Evolutionary conservation across 2,888 invertebrate species (phyloP).

Genomic region (Lathronympha strigana): DNA sequence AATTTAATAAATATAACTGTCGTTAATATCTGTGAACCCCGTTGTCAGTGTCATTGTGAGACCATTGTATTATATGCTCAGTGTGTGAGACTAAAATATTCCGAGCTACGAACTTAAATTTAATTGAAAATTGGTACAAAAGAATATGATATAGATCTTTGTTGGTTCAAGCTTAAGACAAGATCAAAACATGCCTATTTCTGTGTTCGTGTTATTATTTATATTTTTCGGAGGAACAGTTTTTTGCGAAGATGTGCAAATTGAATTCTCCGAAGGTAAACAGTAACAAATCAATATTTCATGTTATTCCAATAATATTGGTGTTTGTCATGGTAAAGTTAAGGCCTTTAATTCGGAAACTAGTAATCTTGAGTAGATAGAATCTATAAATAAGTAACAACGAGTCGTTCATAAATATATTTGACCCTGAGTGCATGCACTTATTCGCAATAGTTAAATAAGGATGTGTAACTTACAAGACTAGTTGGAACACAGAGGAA

Average conservation of each 20-base stretch:
- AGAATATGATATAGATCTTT: neutral
- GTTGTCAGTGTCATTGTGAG: neutral
- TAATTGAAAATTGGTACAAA: neutral
- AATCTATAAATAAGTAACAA: slow-evolving; percentile 6
- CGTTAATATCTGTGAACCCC: neutral
- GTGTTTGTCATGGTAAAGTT: neutral
- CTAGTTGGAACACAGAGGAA: neutral
- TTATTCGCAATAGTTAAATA: slow-evolving; percentile 2
- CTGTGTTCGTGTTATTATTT: slow-evolving; percentile 4
- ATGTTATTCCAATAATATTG: neutral
- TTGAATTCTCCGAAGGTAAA: slow-evolving; percentile 39
- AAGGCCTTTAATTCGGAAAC: neutral
- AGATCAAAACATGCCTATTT: slow-evolving; percentile 10
- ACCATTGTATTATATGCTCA: no score
- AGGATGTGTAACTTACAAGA: slow-evolving; percentile 14
- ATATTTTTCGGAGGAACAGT: slow-evolving; percentile 7
- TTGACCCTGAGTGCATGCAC: slow-evolving; percentile 22
- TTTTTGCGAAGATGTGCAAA: slow-evolving; percentile 17
- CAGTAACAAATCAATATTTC: slow-evolving; percentile 25
- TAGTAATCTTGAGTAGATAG: neutral
- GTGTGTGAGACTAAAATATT: neutral
- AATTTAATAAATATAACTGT: neutral
- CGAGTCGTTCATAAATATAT: slow-evolving; percentile 1
- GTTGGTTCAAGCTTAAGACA: neutral
- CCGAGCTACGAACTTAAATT: neutral